Conservation (phyloP, 2,797 vertebrate genomes). For the Aulostomus chinensis region DNA sequence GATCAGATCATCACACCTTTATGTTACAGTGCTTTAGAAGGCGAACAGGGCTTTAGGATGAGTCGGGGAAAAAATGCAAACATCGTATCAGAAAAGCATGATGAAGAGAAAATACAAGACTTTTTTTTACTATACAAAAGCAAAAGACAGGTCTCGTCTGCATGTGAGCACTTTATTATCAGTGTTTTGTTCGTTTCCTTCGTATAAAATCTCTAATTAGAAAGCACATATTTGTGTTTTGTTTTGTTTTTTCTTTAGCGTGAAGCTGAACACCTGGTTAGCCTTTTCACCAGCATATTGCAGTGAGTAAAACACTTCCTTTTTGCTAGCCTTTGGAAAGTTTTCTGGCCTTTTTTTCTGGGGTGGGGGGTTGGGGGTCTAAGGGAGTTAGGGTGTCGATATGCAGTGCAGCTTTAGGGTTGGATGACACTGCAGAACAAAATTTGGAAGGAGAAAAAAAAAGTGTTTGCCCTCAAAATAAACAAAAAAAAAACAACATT, state of each 20-base stretch:
- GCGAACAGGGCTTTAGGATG: conserved; percentile 42
- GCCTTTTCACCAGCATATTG: conserved; percentile 79
- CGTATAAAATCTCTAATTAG: conserved; percentile 37
- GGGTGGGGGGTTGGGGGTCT: too few species aligned
- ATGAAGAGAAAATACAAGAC: too few species aligned
- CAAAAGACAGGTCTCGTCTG: conserved; percentile 61
- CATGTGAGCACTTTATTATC: conserved; percentile 76
- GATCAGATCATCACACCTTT: conserved; percentile 20
- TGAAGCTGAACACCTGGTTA: conserved; percentile 73
- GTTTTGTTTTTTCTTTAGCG: conserved; percentile 13
- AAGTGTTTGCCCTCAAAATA: conserved; percentile 45
- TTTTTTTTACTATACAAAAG: conserved; percentile 51
- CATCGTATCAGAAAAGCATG: not conserved
- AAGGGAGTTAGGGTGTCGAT: not conserved
- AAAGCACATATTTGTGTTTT: conserved; percentile 45
- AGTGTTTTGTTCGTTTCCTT: conserved; percentile 51
- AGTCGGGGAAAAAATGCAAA: too few species aligned
- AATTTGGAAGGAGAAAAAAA: conserved; percentile 16
- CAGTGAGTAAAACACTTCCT: conserved; percentile 64
- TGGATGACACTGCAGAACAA: conserved; percentile 38
- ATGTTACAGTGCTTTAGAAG: conserved; percentile 31
- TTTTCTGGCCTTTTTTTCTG: conserved; percentile 44
- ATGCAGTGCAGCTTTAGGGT: conserved; percentile 4
- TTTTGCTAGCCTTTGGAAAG: conserved; percentile 48
- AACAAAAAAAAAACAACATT: too few species aligned